Evolutionary conservation across 2,113 vertebrate genomes (phyloP).

Genomic region (Myotis lucifugus): DNA sequence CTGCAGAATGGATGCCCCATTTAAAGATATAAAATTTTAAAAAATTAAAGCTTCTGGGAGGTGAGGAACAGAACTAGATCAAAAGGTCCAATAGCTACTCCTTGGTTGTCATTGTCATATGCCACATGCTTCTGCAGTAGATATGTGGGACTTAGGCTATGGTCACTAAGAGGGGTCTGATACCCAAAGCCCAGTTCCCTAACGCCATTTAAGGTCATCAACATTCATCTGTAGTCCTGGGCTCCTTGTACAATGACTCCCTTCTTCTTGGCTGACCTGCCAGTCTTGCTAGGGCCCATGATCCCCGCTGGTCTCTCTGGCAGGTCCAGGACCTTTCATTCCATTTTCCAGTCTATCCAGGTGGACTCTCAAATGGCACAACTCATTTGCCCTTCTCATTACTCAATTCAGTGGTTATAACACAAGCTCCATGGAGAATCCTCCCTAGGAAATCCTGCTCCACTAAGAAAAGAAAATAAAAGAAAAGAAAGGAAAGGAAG

Average conservation of each 20-base stretch:
- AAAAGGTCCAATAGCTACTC: neutral
- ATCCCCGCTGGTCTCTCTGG: neutral
- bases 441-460: neutral
- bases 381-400: neutral
- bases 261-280: neutral
- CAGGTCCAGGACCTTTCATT: neutral
- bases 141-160: neutral
- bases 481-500: fast-evolving
- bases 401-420: neutral
- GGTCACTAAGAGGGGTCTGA: neutral
- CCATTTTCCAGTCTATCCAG: neutral
- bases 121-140: neutral
- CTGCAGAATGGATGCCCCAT: neutral
- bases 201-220: neutral
- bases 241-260: neutral
- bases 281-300: fast-evolving
- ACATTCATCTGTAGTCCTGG: neutral
- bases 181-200: no score
- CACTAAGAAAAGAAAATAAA: neutral
- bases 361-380: neutral
- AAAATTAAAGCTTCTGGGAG: neutral
- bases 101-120: neutral
- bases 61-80: neutral
- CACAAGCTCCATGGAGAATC: neutral
- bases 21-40: neutral